A percentile compares a stretch with the other conserved stretches of the same genome.
Evolutionary conservation across 1,140 invertebrate genomes (phyloP).

Genomic region (Idris sp.): DNA sequence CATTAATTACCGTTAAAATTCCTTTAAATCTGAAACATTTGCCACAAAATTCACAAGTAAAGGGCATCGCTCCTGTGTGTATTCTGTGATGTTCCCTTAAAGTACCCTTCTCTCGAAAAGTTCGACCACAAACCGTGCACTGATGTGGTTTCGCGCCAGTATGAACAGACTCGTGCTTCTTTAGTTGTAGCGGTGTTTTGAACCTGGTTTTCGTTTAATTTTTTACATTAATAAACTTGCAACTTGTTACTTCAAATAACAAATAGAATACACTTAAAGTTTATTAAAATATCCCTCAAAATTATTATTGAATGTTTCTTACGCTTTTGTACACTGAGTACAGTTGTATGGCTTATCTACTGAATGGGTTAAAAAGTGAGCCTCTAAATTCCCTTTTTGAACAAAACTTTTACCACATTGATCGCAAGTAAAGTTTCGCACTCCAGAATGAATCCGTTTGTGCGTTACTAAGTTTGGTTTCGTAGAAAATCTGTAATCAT

Average conservation of each 20-base stretch:
- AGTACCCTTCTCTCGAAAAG: constrained; percentile 83
- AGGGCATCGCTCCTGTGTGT: constrained; percentile 92
- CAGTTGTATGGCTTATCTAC: constrained; percentile 76
- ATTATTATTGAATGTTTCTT: constrained; percentile 15
- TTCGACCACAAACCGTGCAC: constrained; percentile 85
- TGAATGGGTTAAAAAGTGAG: constrained; percentile 81
- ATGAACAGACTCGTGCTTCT: constrained; percentile 82
- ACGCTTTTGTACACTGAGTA: constrained; percentile 75
- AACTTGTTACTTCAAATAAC: neutral
- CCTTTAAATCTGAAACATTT: constrained; percentile 85
- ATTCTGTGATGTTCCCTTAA: constrained; percentile 82
- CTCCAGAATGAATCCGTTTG: constrained; percentile 80
- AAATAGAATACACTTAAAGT: neutral
- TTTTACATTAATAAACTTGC: constrained; percentile 9
- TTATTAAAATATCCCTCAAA: no score
- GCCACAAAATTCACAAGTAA: constrained; percentile 84
- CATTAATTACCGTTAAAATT: constrained; percentile 79
- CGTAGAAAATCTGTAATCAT: constrained; percentile 74
- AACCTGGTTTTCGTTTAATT: constrained; percentile 69
- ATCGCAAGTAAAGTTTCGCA: constrained; percentile 80
- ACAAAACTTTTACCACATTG: constrained; percentile 82
- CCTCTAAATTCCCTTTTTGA: constrained; percentile 81
- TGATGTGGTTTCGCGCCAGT: constrained; percentile 86
- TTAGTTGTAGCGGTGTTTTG: constrained; percentile 79
- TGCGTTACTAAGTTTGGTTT: constrained; percentile 81